Base-by-base conservation (phyloP, 2,113 vertebrate genomes). In the Phylloscopus trochiloides region DNA sequence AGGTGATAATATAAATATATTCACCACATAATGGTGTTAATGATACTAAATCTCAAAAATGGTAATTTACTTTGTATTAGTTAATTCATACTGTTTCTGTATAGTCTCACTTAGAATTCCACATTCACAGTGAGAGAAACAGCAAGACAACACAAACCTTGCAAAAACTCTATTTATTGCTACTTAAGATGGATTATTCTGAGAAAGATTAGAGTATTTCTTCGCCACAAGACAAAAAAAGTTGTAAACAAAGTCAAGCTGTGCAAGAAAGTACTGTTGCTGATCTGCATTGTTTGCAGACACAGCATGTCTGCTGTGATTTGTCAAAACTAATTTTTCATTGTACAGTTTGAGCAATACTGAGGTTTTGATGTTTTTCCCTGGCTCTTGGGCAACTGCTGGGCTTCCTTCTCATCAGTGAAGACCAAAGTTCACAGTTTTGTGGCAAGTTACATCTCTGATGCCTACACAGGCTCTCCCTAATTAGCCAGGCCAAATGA, bases 261-360 rank as follows among this genome's bases (percentile, higher is more conserved):
- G 75, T 54, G 72, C 26, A 86, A 90, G 62, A 85, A 81, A 79
- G 34, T 57, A 42, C 42, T 21, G 20, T 13, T 13, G 2, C 42
- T 14, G 8, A 77, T 77, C 55, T 58, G 20, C 25, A 40, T 10
- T 12, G 2, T 54, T 4, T 90, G 50, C 58, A 93, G 79, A 50
- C 18, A 2, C 54, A 88, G 82, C 52, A 62, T 7, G 51, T 80
- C 76, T 77, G 79, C 51, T 86, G 65, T 70, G 47, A 83, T 88
- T 86, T 51, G 42, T 77, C 63, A 92, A 88, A 90, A 86, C 32
- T 59, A 62, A 93, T 83, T 93, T 90, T 94, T 92, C 74, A 51
- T 34, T 40, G 76, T 67, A 58, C 21, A 55, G 26, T 84, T 77
- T 80, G 47, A 77, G 75, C 72, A 93, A 77, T 55, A n/a, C 12